Evolutionary conservation across 2,797 vertebrate genomes (phyloP), one percentile per base, ranked within the genome.

Genomic region (Alfaro cultratus): DNA sequence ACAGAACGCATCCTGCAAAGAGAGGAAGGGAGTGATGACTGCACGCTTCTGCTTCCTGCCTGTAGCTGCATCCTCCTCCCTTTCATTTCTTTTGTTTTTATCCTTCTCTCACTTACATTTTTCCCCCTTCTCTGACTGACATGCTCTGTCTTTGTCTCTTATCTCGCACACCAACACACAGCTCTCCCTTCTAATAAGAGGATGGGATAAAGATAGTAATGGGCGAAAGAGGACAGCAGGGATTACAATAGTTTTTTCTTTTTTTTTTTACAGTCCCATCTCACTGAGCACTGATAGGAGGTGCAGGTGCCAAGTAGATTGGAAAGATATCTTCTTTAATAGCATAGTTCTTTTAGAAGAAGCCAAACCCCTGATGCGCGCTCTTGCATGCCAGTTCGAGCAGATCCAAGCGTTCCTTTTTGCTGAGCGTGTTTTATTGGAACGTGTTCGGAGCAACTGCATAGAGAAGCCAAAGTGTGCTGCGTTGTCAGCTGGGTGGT

Each of bases 271-370:
- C 90, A 90, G 91, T 93, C 90, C 87, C 93, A 91, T 95, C 92
- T 93, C 91, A 90, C 81, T 92, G 91, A 94, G 88, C 94, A 92
- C 92, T 87, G 91, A 93, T 92, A 90, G 85, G 86, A 88, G 87
- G 91, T 81, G 88, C 82, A 76, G 87, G 90, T 91, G 89, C 92
- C 91, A 93, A 88, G 86, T 78, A 64, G 91, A 93, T 93, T 89
- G 91, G 90, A 93, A 86, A 93, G 94, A 95, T 93, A 95, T 95
- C 91, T 92, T 89, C 86, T 93, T 90, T 93, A 92, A 93, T 91
- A 83, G 87, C 89, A 81, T 85, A 84, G 93, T 93, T 88, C 91
- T 87, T 93, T 94, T 88, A 89, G 85, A 88, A 78, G 80, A 83
- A 89, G 90, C 90, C 90, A 89, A 83, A 88, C 47, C 53, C 74